Percentiles rank a stretch among this genome's conserved stretches.
These are phyloP conservation scores for Notarius quadriscutis DNA, from an alignment of 2,113 vertebrate species.

Conservation along the genomic window DNA sequence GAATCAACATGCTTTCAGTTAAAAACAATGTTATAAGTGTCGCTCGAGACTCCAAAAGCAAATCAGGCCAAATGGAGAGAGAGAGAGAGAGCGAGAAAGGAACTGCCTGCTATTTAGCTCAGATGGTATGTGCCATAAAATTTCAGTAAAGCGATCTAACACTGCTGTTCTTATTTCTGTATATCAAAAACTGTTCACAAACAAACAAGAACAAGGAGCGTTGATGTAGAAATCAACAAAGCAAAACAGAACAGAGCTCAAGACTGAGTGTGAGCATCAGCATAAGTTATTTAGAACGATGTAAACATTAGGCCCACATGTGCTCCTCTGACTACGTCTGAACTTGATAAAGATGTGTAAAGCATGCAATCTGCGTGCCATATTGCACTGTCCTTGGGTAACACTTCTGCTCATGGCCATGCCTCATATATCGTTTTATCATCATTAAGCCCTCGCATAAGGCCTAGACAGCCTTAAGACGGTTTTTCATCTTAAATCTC, in stretches of 20 bases:
- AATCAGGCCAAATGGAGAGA: conserved; percentile 14
- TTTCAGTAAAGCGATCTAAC: conserved; percentile 34
- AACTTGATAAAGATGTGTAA: conserved; percentile 44
- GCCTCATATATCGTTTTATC: conserved; percentile 58
- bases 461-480: conserved; percentile 61
- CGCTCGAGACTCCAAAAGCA: conserved; percentile 25
- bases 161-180: conserved; percentile 10
- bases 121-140: neutral
- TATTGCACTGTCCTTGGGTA: conserved; percentile 32
- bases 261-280: conserved; percentile 1
- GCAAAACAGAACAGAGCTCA: neutral
- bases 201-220: neutral
- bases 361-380: conserved; percentile 30
- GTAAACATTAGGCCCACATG: conserved; percentile 33
- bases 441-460: conserved; percentile 65
- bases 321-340: conserved; percentile 21
- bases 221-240: conserved; percentile 5
- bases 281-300: conserved; percentile 16
- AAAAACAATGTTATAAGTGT: conserved; percentile 19
- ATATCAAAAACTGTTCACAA: conserved; percentile 1
- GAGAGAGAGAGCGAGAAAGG: neutral
- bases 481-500: conserved; percentile 65
- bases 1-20: conserved; percentile 15
- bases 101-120: conserved; percentile 14
- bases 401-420: conserved; percentile 35